A percentile compares a stretch with the other conserved stretches of the same genome.
phyloP scores from a whole-genome alignment of 2,113 vertebrate genomes.

The Cyanoramphus novaezelandiae region DNA sequence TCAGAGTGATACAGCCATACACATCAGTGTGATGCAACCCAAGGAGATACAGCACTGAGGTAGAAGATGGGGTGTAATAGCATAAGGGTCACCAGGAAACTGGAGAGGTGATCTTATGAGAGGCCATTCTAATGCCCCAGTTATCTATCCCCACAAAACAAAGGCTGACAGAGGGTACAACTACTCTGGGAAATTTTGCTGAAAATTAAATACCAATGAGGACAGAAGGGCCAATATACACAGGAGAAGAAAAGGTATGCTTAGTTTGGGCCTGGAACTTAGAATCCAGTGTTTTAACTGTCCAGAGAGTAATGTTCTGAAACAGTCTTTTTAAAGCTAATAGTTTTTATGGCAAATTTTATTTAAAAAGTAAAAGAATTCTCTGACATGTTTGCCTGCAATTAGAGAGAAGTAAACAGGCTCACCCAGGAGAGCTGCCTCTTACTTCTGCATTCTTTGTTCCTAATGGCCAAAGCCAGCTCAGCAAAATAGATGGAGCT shows the following conservation, averaged over 20 bases:
- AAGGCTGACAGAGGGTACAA: background rate
- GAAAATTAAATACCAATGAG: background rate
- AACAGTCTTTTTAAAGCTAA: background rate
- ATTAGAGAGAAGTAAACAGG: conserved; percentile 1
- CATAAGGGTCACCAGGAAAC: background rate
- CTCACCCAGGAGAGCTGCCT: background rate
- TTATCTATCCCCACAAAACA: background rate
- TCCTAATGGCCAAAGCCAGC: conserved; percentile 6
- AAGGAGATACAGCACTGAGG: background rate
- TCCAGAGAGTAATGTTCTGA: background rate
- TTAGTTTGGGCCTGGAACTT: background rate
- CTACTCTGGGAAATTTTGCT: background rate
- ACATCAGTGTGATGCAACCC: background rate
- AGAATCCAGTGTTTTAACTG: background rate
- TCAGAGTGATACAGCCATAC: background rate
- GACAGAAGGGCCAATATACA: background rate
- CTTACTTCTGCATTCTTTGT: background rate
- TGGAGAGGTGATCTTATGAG: background rate
- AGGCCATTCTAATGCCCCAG: background rate
- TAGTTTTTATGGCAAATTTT: background rate
- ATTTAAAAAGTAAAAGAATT: background rate
- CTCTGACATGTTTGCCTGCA: background rate
- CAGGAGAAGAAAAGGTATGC: background rate
- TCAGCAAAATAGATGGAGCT: conserved; percentile 11
- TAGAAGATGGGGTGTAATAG: background rate